phyloP scores from a whole-genome alignment of 2,888 invertebrate genomes.

The Lacanobia wlatinum region DNA sequence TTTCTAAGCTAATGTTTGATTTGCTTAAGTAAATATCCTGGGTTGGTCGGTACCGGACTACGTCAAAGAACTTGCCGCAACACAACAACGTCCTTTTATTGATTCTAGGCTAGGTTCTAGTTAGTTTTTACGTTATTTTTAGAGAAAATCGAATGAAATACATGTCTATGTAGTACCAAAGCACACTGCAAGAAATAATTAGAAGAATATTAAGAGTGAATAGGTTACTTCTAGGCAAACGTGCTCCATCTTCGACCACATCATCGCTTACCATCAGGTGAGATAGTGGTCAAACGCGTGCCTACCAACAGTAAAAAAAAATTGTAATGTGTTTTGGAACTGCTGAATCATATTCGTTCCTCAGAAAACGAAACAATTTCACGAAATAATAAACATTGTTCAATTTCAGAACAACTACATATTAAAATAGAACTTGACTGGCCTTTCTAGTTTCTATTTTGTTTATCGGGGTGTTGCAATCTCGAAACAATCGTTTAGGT shows the following conservation, averaged over 20 bases:
- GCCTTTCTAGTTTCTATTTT: conserved; percentile 31
- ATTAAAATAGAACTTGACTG: conserved; percentile 18
- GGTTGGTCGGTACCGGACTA: conserved; percentile 3
- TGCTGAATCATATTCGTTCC: conserved; percentile 13
- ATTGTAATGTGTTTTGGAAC: not conserved
- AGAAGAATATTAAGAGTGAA: no score
- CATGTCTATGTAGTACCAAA: not conserved
- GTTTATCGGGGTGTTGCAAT: conserved; percentile 41
- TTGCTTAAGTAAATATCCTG: conserved; percentile 39
- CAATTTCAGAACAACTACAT: not conserved
- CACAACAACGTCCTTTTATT: conserved; percentile 4
- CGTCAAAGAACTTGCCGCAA: not conserved
- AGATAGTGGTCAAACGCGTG: no score
- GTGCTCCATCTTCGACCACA: no score
- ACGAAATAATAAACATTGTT: conserved; percentile 11
- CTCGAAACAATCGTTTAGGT: conserved; percentile 47
- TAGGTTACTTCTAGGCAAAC: no score
- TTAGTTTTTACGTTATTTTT: not conserved
- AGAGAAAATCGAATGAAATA: not conserved
- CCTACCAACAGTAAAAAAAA: no score
- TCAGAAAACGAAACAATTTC: not conserved
- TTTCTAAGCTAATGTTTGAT: conserved; percentile 37
- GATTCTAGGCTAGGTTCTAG: not conserved
- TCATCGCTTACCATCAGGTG: no score
- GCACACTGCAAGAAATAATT: no score